Base-by-base conservation (phyloP, 2,888 invertebrate genomes). In the Eurytoma californica region DNA sequence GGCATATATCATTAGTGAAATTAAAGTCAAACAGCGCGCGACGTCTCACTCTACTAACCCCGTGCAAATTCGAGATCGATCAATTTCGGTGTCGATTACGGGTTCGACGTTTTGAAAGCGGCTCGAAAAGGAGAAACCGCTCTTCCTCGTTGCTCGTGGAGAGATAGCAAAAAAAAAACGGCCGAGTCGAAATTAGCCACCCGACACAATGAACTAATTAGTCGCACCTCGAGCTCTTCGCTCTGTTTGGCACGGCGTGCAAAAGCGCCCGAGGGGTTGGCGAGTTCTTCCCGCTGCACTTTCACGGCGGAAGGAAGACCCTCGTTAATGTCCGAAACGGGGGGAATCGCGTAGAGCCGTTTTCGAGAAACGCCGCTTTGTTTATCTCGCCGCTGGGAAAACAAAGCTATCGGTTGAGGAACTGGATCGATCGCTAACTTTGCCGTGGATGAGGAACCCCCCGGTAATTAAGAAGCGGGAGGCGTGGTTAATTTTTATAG, bases 361-460 rank as follows among this genome's bases (percentile, higher is more conserved):
- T 60, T 60, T 28, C 60, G 14, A 60, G 14, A 13, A 28, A 5
- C 28, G 24, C 24, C 20, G 13, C 24, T 24, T 28, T 3, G 28
- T 24, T 60, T 60, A 60, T 60, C 28, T 24, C 14, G n/a, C 16
- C 18, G 55, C 3, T 9, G 39, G 24, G 20, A 63, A 24, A 72
- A 72, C 72, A 72, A 72, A 72, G 72, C 72, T 66, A 67, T 67
- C 66, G 55, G 13, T 51, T 16, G 16, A 49, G 67, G 67, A 67
- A 60, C 74, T 47, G 49, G 57, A 66, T 60, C 63, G 20, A 72
- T 65, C n/a, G 20, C 12, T 13, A 18, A 0, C 28, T 30, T 28
- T n/a, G 13, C 30, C 14, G 12, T 51, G 65, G 65, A 24, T 49
- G 60, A 13, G 70, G 13, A 5, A n/a, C 7, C 28, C 16, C 3